A percentile compares a stretch with the other conserved stretches of the same genome.
Conservation (phyloP, 2,113 vertebrate species). For the Thomomys bottae region DNA sequence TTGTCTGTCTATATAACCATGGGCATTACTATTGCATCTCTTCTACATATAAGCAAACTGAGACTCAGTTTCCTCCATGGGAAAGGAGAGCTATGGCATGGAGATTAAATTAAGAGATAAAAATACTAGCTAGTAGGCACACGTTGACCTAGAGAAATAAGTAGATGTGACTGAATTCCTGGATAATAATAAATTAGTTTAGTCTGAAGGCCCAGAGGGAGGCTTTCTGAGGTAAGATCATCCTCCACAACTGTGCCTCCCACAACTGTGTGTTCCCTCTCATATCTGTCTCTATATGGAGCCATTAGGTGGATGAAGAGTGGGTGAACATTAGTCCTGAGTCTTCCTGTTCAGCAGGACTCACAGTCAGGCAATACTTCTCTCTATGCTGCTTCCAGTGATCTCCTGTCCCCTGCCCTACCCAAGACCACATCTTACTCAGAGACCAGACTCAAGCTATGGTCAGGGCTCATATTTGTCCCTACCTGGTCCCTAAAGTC, state of each 20-base stretch:
- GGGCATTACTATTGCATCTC: neutral
- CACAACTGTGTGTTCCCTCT: neutral
- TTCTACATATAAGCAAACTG: slow-evolving; percentile 20
- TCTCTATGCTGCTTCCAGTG: neutral
- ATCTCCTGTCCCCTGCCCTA: too few species aligned
- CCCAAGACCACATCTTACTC: neutral
- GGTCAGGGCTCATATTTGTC: neutral
- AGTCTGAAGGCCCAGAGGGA: neutral
- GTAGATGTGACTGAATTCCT: neutral
- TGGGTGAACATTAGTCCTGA: neutral
- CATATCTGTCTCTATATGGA: neutral
- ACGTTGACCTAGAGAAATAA: neutral
- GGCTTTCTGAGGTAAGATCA: neutral
- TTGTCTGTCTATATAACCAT: neutral
- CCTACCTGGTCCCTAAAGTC: neutral
- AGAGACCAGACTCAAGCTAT: neutral
- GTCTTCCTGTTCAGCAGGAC: neutral
- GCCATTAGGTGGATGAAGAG: neutral
- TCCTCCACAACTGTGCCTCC: too few species aligned
- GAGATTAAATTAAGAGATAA: neutral
- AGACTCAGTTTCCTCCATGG: neutral
- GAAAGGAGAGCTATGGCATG: neutral
- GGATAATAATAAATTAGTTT: slow-evolving; percentile 18
- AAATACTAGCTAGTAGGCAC: too few species aligned
- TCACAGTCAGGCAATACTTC: neutral